Percentiles rank a stretch among this genome's conserved stretches.
Evolutionary conservation across 2,797 vertebrate genomes (phyloP).

Genomic region (Gallirallus australis): DNA sequence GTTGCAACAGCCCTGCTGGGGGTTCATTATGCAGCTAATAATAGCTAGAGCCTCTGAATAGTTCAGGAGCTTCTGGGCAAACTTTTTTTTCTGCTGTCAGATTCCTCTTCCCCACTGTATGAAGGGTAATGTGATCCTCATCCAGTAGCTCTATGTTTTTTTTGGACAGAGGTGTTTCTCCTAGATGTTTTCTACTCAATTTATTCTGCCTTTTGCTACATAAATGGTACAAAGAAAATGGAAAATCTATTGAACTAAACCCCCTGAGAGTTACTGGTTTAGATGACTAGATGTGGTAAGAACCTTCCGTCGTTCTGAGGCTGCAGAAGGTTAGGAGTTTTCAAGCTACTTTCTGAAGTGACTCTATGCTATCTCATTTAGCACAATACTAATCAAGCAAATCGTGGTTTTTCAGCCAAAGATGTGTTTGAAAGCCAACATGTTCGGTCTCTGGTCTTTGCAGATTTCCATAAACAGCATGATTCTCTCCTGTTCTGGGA

Average conservation of each 20-base stretch:
- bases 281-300: neutral
- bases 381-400: neutral
- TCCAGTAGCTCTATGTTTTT: neutral
- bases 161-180: neutral
- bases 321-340: neutral
- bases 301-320: neutral
- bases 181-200: neutral
- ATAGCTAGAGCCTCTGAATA: neutral
- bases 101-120: neutral
- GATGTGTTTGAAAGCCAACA: neutral
- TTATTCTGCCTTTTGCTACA: neutral
- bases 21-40: neutral
- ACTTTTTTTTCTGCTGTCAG: neutral
- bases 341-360: neutral
- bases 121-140: neutral
- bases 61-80: neutral
- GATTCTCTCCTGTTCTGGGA: neutral
- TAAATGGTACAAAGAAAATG: neutral
- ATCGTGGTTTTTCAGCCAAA: neutral
- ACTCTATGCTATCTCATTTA: neutral
- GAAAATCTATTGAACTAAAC: neutral
- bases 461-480: neutral
- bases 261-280: neutral
- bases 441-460: neutral
- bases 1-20: neutral